These are phyloP conservation scores for Lepidurus apus DNA, from an alignment of 1,140 invertebrate genomes.

Conservation along the genomic window DNA sequence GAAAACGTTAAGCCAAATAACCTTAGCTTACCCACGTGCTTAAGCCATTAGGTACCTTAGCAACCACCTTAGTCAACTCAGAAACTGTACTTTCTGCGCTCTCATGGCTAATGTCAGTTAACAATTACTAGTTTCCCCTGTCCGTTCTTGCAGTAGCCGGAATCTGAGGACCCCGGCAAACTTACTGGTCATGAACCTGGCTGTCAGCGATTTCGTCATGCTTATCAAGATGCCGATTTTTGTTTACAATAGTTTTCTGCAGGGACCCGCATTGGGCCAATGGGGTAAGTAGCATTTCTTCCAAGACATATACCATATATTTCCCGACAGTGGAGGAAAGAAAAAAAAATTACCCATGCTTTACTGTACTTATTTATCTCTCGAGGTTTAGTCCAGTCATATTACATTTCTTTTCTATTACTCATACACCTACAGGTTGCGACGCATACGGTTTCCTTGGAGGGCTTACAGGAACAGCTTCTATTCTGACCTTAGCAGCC, in stretches of 20 bases:
- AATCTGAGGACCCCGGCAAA: conserved; percentile 67
- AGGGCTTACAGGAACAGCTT: conserved; percentile 62
- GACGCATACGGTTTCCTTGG: conserved; percentile 64
- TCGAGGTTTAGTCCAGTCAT: neutral
- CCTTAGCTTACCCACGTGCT: too few relatives aligned
- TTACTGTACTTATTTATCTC: neutral
- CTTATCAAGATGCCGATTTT: conserved; percentile 62
- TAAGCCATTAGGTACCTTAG: too few relatives aligned
- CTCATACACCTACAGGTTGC: conserved; percentile 52
- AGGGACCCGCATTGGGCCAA: conserved; percentile 61
- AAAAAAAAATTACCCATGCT: neutral
- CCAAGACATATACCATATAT: conserved; percentile 19
- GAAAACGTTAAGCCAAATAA: too few relatives aligned
- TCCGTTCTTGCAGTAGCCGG: conserved; percentile 54
- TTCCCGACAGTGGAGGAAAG: neutral
- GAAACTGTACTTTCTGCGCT: neutral
- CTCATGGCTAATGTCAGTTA: neutral
- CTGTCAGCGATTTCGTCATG: conserved; percentile 67
- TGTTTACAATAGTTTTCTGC: conserved; percentile 62
- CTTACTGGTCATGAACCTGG: conserved; percentile 67
- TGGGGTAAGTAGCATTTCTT: conserved; percentile 49
- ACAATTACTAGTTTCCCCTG: conserved; percentile 9
- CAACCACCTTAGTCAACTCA: too few relatives aligned
- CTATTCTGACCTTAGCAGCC: conserved; percentile 62
- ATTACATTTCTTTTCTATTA: conserved; percentile 28